A percentile compares a stretch with the other conserved stretches of the same genome.
These are phyloP conservation scores for Drosophila parthenogenetica DNA, from an alignment of 2,888 invertebrate genomes.

Conservation along the genomic window DNA sequence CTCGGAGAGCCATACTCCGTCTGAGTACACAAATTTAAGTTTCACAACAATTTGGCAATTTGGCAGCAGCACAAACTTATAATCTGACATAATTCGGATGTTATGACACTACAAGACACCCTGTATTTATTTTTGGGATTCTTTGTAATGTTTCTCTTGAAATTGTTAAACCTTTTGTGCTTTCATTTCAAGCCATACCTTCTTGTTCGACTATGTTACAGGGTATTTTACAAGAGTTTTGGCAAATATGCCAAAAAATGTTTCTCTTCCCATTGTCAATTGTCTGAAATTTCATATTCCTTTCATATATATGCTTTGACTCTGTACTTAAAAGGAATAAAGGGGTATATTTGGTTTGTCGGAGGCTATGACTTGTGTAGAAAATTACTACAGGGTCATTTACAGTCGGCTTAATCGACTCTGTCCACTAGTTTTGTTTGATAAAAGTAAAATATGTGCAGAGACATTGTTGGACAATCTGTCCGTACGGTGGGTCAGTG, in stretches of 20 bases:
- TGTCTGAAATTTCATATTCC: slow-evolving; percentile 50
- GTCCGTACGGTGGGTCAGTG: slow-evolving; percentile 23
- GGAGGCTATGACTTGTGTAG: no score
- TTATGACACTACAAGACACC: slow-evolving; percentile 7
- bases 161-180: neutral
- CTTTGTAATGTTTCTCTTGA: no score
- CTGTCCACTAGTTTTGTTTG: neutral
- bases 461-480: slow-evolving; percentile 21
- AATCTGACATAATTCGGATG: neutral
- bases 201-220: neutral
- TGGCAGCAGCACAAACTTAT: slow-evolving; percentile 21
- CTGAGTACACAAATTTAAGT: slow-evolving; percentile 33
- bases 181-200: neutral
- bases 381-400: no score
- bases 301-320: slow-evolving; percentile 5
- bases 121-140: neutral
- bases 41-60: slow-evolving; percentile 36
- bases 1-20: slow-evolving; percentile 19
- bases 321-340: no score
- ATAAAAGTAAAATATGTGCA: slow-evolving; percentile 24
- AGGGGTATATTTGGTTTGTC: no score
- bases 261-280: slow-evolving; percentile 55
- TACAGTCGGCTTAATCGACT: no score
- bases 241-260: slow-evolving; percentile 60
- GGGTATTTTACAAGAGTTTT: slow-evolving; percentile 43